Base-by-base conservation (phyloP, 2,888 invertebrate genomes). In the Chloroclystis v-ata region DNA sequence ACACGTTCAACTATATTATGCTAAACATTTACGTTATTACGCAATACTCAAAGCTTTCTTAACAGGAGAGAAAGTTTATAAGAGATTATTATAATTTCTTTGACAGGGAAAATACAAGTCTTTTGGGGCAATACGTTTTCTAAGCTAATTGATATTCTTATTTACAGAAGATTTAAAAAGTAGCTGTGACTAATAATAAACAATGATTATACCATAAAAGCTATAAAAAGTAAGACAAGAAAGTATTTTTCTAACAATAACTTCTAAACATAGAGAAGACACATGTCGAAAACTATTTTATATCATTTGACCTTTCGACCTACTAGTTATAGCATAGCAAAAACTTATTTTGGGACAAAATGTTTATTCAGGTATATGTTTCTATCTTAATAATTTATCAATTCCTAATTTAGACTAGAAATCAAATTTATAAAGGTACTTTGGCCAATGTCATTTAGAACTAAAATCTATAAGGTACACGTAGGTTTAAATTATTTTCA, bases 1-100 rank as follows among this genome's bases (percentile, higher is more conserved):
- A 60, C 60, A 65, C 65, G 63, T 43, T 59, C 52, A 57, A 58
- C 67, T 69, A 53, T 52, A 56, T 52, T 54, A 67, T 61, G 64
- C 65, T 62, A 43, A 59, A 46, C 56, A 56, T 47, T 14, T 30
- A 43, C 28, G 42, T 37, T 37, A 24, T 32, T 54, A 56, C 54
- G 43, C 56, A 62, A 65, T 60, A 66, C 52, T 57, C 60, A 63
- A 69, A 69, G 69, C 68, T 61, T 20, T 28, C 13, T 20, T 9
- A 47, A 50, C 43, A 43, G 37, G 28, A 43, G 47, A 12, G 11
- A 28, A 43, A 42, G 26, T 39, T 30, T 11, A 11, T 43, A 29
- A 35, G 20, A 20, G 33, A 20, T 5, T 26, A 10, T 11, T 35
- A 35, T 11, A 35, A 35, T 43, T 37, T 37, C 12, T 14, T 43